Evolutionary conservation across 2,113 vertebrate species (phyloP).

Genomic region (Scomber scombrus): DNA sequence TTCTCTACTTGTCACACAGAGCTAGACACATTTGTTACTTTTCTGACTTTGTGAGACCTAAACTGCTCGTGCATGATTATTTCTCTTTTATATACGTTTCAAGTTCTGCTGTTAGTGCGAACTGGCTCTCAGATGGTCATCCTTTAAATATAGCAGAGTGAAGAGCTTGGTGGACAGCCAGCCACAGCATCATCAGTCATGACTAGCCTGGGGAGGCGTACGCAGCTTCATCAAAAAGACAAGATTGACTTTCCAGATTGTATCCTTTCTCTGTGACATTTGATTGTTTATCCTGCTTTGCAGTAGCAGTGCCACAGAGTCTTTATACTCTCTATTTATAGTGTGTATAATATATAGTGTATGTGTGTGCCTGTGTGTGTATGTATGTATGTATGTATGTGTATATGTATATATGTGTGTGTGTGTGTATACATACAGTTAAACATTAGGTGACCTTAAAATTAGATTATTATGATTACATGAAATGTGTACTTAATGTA

Average conservation of each 20-base stretch:
- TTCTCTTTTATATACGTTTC: constrained; percentile 40
- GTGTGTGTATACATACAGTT: no score
- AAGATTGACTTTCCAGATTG: constrained; percentile 81
- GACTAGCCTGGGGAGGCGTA: constrained; percentile 68
- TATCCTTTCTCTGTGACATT: constrained; percentile 76
- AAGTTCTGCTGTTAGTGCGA: neutral
- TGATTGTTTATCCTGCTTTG: constrained; percentile 71
- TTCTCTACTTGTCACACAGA: constrained; percentile 56
- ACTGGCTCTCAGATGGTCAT: constrained; percentile 64
- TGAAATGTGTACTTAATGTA: neutral
- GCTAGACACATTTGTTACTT: constrained; percentile 55
- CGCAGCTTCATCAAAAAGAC: constrained; percentile 81
- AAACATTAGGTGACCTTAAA: neutral
- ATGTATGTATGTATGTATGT: no score
- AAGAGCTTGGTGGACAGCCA: constrained; percentile 70
- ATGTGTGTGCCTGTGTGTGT: no score
- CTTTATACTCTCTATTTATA: neutral
- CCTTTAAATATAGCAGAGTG: constrained; percentile 76
- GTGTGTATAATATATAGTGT: no score
- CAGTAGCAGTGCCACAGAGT: constrained; percentile 22
- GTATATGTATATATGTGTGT: no score
- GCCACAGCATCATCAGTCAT: constrained; percentile 75
- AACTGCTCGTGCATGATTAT: constrained; percentile 38
- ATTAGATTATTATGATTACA: neutral
- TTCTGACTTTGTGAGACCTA: constrained; percentile 37